phyloP scores from a whole-genome alignment of 2,888 invertebrate species.

The Xylocampa areola region DNA sequence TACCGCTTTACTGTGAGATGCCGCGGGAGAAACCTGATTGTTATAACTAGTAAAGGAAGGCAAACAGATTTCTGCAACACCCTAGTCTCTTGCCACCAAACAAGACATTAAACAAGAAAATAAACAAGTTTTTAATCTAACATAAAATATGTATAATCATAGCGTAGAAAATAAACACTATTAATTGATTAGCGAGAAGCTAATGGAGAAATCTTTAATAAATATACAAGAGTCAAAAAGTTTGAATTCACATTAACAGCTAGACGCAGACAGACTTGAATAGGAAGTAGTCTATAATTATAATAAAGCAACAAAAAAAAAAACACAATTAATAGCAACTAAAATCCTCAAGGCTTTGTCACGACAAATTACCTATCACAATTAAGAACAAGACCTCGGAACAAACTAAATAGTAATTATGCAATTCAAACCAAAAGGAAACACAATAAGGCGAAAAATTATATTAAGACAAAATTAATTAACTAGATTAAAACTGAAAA shows the following conservation, averaged over 20 bases:
- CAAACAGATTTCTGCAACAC: slow-evolving; percentile 53
- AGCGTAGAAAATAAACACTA: slow-evolving; percentile 35
- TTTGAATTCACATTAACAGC: slow-evolving; percentile 18
- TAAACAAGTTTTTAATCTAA: slow-evolving; percentile 47
- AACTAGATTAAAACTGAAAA: slow-evolving; percentile 43
- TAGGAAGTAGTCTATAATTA: slow-evolving; percentile 15
- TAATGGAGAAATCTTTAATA: slow-evolving; percentile 20
- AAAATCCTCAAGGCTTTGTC: not conserved
- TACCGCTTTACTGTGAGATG: slow-evolving; percentile 85
- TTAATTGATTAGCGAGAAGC: slow-evolving; percentile 25
- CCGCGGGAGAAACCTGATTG: slow-evolving; percentile 80
- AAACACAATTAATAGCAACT: slow-evolving; percentile 11
- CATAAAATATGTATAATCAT: slow-evolving; percentile 22
- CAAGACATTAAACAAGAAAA: slow-evolving; percentile 7
- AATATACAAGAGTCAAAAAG: slow-evolving; percentile 12
- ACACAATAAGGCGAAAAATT: slow-evolving; percentile 16
- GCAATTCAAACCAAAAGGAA: slow-evolving; percentile 2
- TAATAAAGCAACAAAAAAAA: slow-evolving; percentile 14
- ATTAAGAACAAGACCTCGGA: not conserved
- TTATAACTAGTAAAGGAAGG: slow-evolving; percentile 75
- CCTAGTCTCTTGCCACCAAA: slow-evolving; percentile 37
- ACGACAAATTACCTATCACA: slow-evolving; percentile 1
- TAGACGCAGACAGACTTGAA: slow-evolving; percentile 16
- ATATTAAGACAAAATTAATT: slow-evolving; percentile 43
- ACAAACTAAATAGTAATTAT: slow-evolving; percentile 1